Evolutionary conservation across 2,113 vertebrate genomes (phyloP).

Genomic region (Austrofundulus limnaeus): DNA sequence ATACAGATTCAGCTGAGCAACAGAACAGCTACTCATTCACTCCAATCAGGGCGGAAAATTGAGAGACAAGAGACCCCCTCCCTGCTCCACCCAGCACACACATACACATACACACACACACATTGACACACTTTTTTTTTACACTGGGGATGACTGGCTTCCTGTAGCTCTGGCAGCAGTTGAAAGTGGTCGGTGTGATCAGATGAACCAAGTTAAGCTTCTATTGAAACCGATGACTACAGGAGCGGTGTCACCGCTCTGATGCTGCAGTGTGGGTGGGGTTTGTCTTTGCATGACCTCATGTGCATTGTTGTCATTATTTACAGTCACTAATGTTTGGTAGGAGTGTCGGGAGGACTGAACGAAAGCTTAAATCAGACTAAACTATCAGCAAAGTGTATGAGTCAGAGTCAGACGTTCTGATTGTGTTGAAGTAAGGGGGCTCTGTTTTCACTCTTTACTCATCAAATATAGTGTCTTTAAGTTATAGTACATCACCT

Average conservation of each 20-base stretch:
- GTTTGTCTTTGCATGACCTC: slow-evolving; percentile 56
- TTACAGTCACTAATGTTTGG: slow-evolving; percentile 31
- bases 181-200: slow-evolving; percentile 67
- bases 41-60: slow-evolving; percentile 85
- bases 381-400: slow-evolving; percentile 7
- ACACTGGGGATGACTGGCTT: slow-evolving; percentile 50
- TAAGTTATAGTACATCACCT: too few relatives aligned
- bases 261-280: slow-evolving; percentile 37
- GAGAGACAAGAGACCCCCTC: slow-evolving; percentile 73
- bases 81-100: slow-evolving; percentile 24
- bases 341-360: slow-evolving; percentile 21
- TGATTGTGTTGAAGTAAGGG: slow-evolving; percentile 7
- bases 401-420: slow-evolving; percentile 8
- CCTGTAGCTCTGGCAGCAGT: slow-evolving; percentile 59
- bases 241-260: slow-evolving; percentile 55
- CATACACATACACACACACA: slow-evolving; percentile 26
- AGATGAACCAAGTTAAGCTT: slow-evolving; percentile 53
- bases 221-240: slow-evolving; percentile 67
- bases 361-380: slow-evolving; percentile 16
- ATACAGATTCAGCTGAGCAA: slow-evolving; percentile 63
- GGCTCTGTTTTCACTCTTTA: neutral
- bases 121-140: too few relatives aligned
- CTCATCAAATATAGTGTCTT: too few relatives aligned
- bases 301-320: slow-evolving; percentile 55
- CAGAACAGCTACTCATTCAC: slow-evolving; percentile 73